Evolutionary conservation across 2,888 invertebrate genomes (phyloP).

Genomic region (Lasiommata megera): DNA sequence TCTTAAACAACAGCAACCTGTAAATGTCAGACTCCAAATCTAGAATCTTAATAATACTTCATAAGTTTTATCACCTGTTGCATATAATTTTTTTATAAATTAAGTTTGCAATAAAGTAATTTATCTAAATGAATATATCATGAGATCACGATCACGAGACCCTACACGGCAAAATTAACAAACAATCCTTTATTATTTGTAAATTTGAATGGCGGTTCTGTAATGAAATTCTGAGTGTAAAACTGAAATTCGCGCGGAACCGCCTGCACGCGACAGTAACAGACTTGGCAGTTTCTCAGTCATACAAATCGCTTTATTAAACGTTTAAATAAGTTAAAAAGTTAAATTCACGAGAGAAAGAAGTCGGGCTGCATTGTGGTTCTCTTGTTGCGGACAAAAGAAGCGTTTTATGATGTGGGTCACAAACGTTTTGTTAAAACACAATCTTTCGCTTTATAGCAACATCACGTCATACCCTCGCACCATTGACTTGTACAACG

Average conservation of each 20-base stretch:
- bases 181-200: too few relatives aligned
- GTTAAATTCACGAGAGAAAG: constrained; percentile 1
- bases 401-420: constrained; percentile 19
- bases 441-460: neutral
- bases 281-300: neutral
- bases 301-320: constrained; percentile 11
- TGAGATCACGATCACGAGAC: too few relatives aligned
- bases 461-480: neutral
- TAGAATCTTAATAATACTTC: too few relatives aligned
- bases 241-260: neutral
- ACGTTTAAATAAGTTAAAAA: neutral
- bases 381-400: constrained; percentile 6
- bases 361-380: neutral
- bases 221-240: too few relatives aligned
- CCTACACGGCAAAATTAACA: too few relatives aligned
- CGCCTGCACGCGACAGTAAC: neutral
- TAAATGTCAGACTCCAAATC: too few relatives aligned
- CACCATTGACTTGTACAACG: neutral
- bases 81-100: too few relatives aligned
- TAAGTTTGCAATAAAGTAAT: too few relatives aligned
- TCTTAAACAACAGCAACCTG: too few relatives aligned
- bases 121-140: too few relatives aligned
- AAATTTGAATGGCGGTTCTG: neutral
- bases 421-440: constrained; percentile 11
- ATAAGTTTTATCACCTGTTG: too few relatives aligned